Evolutionary conservation across 2,888 invertebrate genomes (phyloP).

Genomic region (Chloroclysta siterata): DNA sequence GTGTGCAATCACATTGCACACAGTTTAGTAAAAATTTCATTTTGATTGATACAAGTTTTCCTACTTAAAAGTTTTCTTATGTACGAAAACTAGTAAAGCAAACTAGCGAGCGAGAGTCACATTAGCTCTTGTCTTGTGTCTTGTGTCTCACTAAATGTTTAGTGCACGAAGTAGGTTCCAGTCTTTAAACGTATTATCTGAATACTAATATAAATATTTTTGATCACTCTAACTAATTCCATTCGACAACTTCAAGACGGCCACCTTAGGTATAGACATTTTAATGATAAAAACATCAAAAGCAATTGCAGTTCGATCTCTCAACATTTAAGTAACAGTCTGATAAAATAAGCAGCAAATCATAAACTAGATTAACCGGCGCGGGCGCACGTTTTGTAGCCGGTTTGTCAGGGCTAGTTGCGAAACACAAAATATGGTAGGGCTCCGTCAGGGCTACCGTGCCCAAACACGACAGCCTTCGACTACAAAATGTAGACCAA

Average conservation of each 20-base stretch:
- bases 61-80: too few relatives aligned
- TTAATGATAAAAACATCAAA: conserved; percentile 22
- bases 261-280: conserved; percentile 16
- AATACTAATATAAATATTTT: not conserved
- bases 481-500: conserved; percentile 7
- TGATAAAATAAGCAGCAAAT: conserved; percentile 43
- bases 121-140: too few relatives aligned
- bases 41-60: too few relatives aligned
- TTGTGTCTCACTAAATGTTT: too few relatives aligned
- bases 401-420: conserved; percentile 45
- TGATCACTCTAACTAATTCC: not conserved
- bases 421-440: conserved; percentile 40
- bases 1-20: too few relatives aligned
- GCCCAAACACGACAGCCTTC: conserved; percentile 23
- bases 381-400: conserved; percentile 40
- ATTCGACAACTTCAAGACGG: conserved; percentile 15
- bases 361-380: conserved; percentile 42
- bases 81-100: too few relatives aligned
- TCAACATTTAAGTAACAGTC: conserved; percentile 29
- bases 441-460: conserved; percentile 42
- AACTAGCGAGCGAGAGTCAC: too few relatives aligned
- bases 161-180: not conserved
- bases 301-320: conserved; percentile 20
- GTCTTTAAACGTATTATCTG: not conserved
- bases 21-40: too few relatives aligned